Evolutionary conservation across 1,140 invertebrate species (phyloP).

Genomic region (Heliothis virescens): DNA sequence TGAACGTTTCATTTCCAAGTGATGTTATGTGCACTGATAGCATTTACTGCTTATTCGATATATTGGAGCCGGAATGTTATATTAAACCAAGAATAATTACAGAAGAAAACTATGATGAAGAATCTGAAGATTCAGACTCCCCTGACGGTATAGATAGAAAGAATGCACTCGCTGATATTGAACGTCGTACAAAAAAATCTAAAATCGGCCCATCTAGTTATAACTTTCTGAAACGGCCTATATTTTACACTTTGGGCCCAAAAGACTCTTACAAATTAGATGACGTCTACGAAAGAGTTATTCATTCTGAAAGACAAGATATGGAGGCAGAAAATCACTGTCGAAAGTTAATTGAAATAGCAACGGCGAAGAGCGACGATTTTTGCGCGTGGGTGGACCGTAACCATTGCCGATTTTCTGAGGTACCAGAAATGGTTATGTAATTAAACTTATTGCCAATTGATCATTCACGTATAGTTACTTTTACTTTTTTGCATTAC

Average conservation of each 20-base stretch:
- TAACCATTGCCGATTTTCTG: not conserved
- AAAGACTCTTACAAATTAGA: not conserved
- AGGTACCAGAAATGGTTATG: not conserved
- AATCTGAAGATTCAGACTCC: too few relatives aligned
- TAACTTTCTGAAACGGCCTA: not conserved
- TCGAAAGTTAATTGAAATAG: not conserved
- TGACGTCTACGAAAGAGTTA: not conserved
- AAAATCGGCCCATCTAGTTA: not conserved
- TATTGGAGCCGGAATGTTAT: not conserved
- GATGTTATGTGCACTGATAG: slow-evolving; percentile 9
- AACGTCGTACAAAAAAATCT: not conserved
- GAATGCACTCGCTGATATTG: not conserved
- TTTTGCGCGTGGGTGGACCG: not conserved
- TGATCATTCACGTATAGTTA: too few relatives aligned
- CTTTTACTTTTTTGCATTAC: too few relatives aligned
- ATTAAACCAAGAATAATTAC: too few relatives aligned
- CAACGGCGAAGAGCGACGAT: not conserved
- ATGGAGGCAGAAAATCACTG: not conserved
- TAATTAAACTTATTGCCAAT: not conserved
- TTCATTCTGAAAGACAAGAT: not conserved
- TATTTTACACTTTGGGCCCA: too few relatives aligned
- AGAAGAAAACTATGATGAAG: too few relatives aligned
- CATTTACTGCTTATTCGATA: slow-evolving; percentile 1
- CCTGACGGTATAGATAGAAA: not conserved
- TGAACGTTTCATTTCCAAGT: not conserved